A percentile compares a stretch with the other conserved stretches of the same genome.
phyloP scores from a whole-genome alignment of 2,797 vertebrate genomes.

The Scleropages formosus region DNA sequence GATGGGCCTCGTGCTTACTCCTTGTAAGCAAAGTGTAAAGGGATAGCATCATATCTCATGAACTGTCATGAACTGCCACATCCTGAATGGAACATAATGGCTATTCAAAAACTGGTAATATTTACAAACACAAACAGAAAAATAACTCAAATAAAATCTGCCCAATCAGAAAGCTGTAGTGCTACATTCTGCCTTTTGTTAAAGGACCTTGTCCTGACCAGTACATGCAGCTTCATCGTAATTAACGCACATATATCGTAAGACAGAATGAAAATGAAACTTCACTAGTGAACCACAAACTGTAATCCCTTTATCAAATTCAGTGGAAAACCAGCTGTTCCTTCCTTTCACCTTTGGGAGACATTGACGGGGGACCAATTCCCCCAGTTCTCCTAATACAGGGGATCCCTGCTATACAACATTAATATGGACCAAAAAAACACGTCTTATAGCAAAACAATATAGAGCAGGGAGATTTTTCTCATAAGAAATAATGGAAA shows the following conservation, averaged over 20 bases:
- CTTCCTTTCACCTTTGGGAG: conserved; percentile 52
- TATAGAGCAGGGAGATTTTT: too few relatives aligned
- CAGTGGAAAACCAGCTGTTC: conserved; percentile 65
- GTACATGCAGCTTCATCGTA: conserved; percentile 14
- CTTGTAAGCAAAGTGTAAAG: not conserved
- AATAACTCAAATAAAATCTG: too few relatives aligned
- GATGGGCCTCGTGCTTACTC: too few relatives aligned
- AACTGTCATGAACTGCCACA: not conserved
- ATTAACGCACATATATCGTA: conserved; percentile 1
- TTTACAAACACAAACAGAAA: too few relatives aligned
- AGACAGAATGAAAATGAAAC: not conserved
- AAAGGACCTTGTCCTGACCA: not conserved
- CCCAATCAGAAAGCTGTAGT: too few relatives aligned
- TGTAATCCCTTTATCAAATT: conserved; percentile 48
- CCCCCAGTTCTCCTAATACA: not conserved
- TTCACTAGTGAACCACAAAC: not conserved
- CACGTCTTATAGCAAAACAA: too few relatives aligned
- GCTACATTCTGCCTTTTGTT: too few relatives aligned
- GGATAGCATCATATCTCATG: not conserved
- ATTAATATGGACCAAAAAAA: too few relatives aligned
- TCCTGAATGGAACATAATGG: too few relatives aligned
- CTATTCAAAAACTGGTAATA: too few relatives aligned
- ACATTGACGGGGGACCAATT: not conserved
- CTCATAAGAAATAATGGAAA: too few relatives aligned
- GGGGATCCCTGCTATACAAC: too few relatives aligned